phyloP scores from a whole-genome alignment of 2,888 invertebrate species.

The Macrophya annulata region DNA sequence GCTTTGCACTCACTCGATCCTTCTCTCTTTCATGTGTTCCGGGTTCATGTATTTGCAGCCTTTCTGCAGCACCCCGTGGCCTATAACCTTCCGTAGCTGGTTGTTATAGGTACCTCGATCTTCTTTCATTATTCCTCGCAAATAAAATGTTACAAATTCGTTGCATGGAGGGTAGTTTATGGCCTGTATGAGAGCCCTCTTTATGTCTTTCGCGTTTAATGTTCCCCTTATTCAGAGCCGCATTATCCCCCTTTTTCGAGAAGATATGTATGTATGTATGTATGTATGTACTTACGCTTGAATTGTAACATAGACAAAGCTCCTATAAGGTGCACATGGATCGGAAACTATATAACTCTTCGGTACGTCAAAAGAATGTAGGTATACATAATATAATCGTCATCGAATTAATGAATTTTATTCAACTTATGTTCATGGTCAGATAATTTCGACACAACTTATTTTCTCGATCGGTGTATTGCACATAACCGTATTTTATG shows the following conservation, averaged over 20 bases:
- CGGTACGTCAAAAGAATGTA: neutral
- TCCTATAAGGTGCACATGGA: neutral
- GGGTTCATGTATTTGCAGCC: neutral
- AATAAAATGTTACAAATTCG: slow-evolving; percentile 79
- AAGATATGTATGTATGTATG: neutral
- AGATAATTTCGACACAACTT: neutral
- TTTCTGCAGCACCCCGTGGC: neutral
- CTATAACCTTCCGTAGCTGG: slow-evolving; percentile 17
- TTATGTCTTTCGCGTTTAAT: slow-evolving; percentile 30
- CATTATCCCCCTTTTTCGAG: slow-evolving; percentile 38
- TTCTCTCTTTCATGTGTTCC: slow-evolving; percentile 33
- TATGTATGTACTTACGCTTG: neutral
- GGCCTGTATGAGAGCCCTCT: slow-evolving; percentile 61
- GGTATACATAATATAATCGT: neutral
- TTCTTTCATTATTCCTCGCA: slow-evolving; percentile 63
- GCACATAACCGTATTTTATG: neutral
- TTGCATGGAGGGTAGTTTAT: slow-evolving; percentile 74
- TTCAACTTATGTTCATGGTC: neutral
- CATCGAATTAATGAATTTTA: neutral
- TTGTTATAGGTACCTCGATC: neutral
- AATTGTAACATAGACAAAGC: slow-evolving; percentile 39
- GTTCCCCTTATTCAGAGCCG: slow-evolving; percentile 35
- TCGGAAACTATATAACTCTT: neutral
- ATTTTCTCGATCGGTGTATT: neutral
- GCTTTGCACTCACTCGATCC: neutral